Evolutionary conservation across 2,113 vertebrate species (phyloP).

Genomic region (Charina bottae): DNA sequence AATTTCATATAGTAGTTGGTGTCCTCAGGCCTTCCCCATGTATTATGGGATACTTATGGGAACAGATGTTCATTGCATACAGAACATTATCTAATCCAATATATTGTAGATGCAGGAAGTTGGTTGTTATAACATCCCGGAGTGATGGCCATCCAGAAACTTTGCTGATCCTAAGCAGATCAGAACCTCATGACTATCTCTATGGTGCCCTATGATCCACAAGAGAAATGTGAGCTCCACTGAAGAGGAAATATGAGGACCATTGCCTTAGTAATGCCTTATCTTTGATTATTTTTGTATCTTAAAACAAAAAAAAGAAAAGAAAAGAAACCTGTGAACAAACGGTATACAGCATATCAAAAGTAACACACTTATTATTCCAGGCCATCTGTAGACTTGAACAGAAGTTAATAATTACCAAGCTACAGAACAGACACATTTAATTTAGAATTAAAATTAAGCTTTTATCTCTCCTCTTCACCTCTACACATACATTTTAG

Average conservation of each 20-base stretch:
- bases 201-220: background rate
- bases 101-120: background rate
- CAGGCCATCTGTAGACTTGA: conserved; percentile 25
- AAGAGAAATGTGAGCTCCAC: background rate
- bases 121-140: background rate
- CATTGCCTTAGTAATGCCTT: background rate
- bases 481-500: background rate
- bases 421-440: background rate
- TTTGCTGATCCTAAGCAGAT: background rate
- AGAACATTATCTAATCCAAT: background rate
- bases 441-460: conserved; percentile 34
- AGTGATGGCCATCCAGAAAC: background rate
- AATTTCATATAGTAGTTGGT: background rate
- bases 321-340: background rate
- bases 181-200: too few relatives aligned
- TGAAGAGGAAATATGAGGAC: background rate
- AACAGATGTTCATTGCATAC: background rate
- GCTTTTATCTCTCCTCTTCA: background rate
- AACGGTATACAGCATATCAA: background rate
- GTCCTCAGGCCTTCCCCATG: background rate
- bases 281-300: background rate
- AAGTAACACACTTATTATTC: conserved; percentile 30
- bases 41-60: background rate
- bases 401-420: conserved; percentile 45
- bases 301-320: background rate